A percentile compares a stretch with the other conserved stretches of the same genome.
These are phyloP conservation scores for Acanthosoma haemorrhoidale DNA, from an alignment of 2,888 invertebrate species.

Conservation along the genomic window DNA sequence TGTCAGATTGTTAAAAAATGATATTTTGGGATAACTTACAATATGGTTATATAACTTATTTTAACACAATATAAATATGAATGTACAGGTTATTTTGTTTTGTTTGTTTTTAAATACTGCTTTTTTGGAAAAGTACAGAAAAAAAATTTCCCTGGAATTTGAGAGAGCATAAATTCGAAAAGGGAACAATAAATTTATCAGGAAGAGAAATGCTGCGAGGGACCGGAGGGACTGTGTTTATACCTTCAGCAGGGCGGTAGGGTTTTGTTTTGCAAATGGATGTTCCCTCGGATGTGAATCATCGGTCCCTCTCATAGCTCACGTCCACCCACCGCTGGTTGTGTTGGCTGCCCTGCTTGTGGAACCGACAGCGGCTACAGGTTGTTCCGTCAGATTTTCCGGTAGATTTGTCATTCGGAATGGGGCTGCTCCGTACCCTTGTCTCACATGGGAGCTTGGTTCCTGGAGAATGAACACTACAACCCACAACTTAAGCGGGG, in stretches of 20 bases:
- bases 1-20: too few species aligned
- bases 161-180: not conserved
- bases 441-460: too few species aligned
- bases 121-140: too few species aligned
- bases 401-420: not conserved
- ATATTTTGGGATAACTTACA: too few species aligned
- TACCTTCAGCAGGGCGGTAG: not conserved
- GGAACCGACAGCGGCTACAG: slow-evolving; percentile 5
- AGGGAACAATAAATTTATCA: slow-evolving; percentile 12
- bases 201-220: not conserved
- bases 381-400: not conserved
- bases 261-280: slow-evolving; percentile 7
- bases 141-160: not conserved
- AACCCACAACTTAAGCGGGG: too few species aligned
- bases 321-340: not conserved
- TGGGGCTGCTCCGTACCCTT: not conserved
- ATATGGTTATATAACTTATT: too few species aligned
- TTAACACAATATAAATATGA: too few species aligned
- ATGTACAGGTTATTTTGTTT: too few species aligned
- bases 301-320: not conserved
- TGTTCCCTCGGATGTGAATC: not conserved
- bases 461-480: too few species aligned
- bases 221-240: not conserved
- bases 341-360: too few species aligned
- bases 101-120: too few species aligned